Evolutionary conservation across 2,113 vertebrate species (phyloP).

Genomic region (Eulemur macaco): DNA sequence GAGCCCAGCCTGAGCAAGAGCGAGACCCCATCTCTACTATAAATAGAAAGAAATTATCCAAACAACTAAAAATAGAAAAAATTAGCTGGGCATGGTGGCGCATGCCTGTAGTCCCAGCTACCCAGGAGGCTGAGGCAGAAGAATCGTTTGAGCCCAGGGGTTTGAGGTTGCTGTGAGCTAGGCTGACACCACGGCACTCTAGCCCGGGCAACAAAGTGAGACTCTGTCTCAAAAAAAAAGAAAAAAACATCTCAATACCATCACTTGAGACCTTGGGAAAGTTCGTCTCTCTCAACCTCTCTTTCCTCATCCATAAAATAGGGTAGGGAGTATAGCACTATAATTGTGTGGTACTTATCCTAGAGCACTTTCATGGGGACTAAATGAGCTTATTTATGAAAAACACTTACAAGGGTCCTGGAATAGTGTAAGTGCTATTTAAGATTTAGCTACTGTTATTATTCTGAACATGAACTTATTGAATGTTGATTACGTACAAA

Average conservation of each 20-base stretch:
- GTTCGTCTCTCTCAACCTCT: not conserved
- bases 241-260: not conserved
- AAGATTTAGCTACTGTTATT: not conserved
- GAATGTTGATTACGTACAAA: not conserved
- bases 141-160: too few species aligned
- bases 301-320: not conserved
- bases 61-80: too few species aligned
- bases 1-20: too few species aligned
- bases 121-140: too few species aligned
- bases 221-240: too few species aligned
- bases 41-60: too few species aligned
- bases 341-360: not conserved
- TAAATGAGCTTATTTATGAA: not conserved
- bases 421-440: not conserved
- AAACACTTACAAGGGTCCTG: not conserved
- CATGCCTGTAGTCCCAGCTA: too few species aligned
- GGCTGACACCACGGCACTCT: too few species aligned
- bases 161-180: too few species aligned
- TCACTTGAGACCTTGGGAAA: not conserved
- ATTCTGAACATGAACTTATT: not conserved
- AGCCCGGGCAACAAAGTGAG: too few species aligned
- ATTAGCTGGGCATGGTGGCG: too few species aligned
- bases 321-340: not conserved
- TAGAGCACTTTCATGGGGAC: not conserved
- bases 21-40: too few species aligned